phyloP scores from a whole-genome alignment of 2,888 invertebrate species.

The Tachina grossa region DNA sequence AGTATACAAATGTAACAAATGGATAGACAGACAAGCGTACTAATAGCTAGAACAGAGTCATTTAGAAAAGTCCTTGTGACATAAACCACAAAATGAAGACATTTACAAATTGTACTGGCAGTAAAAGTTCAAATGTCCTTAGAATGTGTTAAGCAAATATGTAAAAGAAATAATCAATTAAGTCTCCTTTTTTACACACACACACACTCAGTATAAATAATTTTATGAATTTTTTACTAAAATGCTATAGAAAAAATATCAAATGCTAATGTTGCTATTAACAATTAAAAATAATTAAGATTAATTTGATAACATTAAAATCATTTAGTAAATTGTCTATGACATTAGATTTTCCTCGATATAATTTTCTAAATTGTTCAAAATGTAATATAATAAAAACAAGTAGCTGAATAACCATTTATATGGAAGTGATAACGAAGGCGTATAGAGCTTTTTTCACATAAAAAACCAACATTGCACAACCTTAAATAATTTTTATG shows the following conservation, averaged over 20 bases:
- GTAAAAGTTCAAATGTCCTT: slow-evolving; percentile 61
- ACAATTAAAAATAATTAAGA: slow-evolving; percentile 42
- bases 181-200: neutral
- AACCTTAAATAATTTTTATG: no score
- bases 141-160: slow-evolving; percentile 49
- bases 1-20: neutral
- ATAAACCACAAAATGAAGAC: slow-evolving; percentile 70
- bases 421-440: no score
- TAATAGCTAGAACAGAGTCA: slow-evolving; percentile 31
- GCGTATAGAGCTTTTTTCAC: no score
- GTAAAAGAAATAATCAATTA: slow-evolving; percentile 56
- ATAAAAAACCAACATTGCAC: no score
- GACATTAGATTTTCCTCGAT: neutral
- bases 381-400: no score
- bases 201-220: slow-evolving; percentile 3
- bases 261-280: slow-evolving; percentile 34
- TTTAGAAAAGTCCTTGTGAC: slow-evolving; percentile 61
- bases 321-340: slow-evolving; percentile 22
- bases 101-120: slow-evolving; percentile 66
- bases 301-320: slow-evolving; percentile 31
- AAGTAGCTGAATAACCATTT: no score
- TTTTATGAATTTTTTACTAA: slow-evolving; percentile 10
- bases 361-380: no score
- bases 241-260: slow-evolving; percentile 10
- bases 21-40: neutral